Conservation (phyloP, 2,797 vertebrate genomes). For the Sciaenops ocellatus region DNA sequence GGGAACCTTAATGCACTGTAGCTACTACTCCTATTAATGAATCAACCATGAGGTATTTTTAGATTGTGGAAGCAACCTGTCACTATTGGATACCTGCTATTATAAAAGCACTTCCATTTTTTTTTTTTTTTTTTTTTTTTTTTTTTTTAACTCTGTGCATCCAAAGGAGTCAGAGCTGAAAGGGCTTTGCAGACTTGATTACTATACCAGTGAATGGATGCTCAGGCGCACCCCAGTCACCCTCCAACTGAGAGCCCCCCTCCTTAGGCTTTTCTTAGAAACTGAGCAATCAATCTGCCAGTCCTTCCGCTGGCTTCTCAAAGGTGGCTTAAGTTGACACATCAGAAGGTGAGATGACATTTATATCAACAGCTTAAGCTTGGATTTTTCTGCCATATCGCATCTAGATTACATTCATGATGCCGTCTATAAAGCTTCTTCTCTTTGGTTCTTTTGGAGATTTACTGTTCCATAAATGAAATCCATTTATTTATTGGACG, state of each 20-base stretch:
- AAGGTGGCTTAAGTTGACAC: slow-evolving; percentile 29
- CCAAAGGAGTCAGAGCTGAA: slow-evolving; percentile 27
- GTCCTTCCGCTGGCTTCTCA: slow-evolving; percentile 11
- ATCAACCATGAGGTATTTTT: slow-evolving; percentile 74
- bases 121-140: slow-evolving; percentile 31
- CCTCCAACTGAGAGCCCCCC: slow-evolving; percentile 13
- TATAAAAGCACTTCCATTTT: slow-evolving; percentile 55
- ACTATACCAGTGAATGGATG: slow-evolving; percentile 20
- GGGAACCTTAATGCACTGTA: slow-evolving; percentile 15
- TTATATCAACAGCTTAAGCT: slow-evolving; percentile 40
- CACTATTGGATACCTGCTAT: slow-evolving; percentile 73
- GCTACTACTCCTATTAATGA: slow-evolving; percentile 53
- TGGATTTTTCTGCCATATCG: background rate
- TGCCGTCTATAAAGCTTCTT: background rate
- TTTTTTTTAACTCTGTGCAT: slow-evolving; percentile 12
- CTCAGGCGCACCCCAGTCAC: slow-evolving; percentile 20
- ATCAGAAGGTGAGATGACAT: slow-evolving; percentile 36
- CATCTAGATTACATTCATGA: background rate
- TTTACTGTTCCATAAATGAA: background rate
- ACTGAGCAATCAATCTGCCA: slow-evolving; percentile 27
- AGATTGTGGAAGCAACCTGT: slow-evolving; percentile 63
- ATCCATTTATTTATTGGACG: background rate
- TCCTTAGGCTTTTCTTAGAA: slow-evolving; percentile 62
- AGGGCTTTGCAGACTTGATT: slow-evolving; percentile 53
- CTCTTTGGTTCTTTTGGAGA: background rate